Base-by-base conservation (phyloP, 1,140 invertebrate genomes). In the Littorina saxatilis region DNA sequence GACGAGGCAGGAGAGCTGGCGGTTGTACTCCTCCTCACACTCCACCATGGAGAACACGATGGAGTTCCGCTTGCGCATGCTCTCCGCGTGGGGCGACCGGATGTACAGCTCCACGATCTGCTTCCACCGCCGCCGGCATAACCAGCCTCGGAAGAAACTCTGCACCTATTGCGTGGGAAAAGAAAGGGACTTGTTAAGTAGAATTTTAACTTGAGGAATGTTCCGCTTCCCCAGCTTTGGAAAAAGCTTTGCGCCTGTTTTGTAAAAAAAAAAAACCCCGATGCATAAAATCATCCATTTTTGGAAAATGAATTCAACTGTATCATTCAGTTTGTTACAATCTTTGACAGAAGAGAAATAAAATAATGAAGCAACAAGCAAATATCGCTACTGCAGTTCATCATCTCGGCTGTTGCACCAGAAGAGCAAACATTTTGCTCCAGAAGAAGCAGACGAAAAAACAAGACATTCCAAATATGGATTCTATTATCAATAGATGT, bases 41-140 rank as follows among this genome's bases (percentile, higher is more conserved):
- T 90, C 88, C 13, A 90, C 88, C 89, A 90, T 90, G 74, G 85
- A 89, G 92, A 98, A 98, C 4, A 98, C 97, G 79, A 98, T 94
- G 91, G 96, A 98, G 92, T 99, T 99, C 76, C 97, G 92, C 91
- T 98, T 98, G 61, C 97, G 92, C 97, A 99, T 98, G 90, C 96
- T 97, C 90, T 98, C 97, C 1, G 97, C 97, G 90, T 98, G 97
- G 0, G 97, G 97, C 84, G 97, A 98, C 88, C 97, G 97, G 86
- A 98, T 99, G 92, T 98, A 98, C 88, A 98, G 96, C 84, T 98
- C 97, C 1, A 98, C 97, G 79, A 98, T 98, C 90, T 98, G 97
- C 92, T 98, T 98, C 97, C 97, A 98, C 77, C 97, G 94, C 5
- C 97, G 93, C n/a, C 97, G 94, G 91, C 97, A 98, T 9, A 98